Conservation (phyloP, 2,113 vertebrate genomes). For the Pogona vitticeps region DNA sequence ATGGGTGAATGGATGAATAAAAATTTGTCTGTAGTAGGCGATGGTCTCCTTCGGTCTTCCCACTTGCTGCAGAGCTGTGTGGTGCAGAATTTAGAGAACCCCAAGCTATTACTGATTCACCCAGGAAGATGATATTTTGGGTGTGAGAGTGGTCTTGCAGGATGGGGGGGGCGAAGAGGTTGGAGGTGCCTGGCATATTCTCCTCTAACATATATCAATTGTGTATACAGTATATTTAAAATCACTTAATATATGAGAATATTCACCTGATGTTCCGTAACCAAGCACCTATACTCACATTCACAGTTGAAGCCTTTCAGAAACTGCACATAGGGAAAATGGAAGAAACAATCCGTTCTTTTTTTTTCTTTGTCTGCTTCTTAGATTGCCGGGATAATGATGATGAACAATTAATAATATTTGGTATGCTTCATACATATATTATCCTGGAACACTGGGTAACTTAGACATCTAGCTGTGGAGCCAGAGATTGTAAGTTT, state of each 20-base stretch:
- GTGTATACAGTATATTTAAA: background rate
- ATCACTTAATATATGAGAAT: background rate
- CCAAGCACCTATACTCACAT: background rate
- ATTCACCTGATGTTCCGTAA: background rate
- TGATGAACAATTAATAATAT: background rate
- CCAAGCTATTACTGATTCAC: constrained; percentile 10
- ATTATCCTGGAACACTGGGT: background rate
- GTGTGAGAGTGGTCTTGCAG: background rate
- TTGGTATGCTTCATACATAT: background rate
- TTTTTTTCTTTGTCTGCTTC: background rate
- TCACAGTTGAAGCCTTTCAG: background rate
- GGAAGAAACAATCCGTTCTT: background rate
- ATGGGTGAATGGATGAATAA: background rate
- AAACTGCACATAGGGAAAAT: too few relatives aligned
- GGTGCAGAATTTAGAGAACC: constrained; percentile 17
- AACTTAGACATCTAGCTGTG: background rate
- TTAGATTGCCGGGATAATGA: background rate
- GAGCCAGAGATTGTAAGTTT: background rate
- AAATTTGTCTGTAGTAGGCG: background rate
- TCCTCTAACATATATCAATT: too few relatives aligned
- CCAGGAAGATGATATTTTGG: background rate
- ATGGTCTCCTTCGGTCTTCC: background rate
- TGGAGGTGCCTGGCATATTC: background rate
- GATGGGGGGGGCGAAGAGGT: too few relatives aligned
- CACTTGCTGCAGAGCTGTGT: constrained; percentile 27